Conservation (phyloP, 64 coral and sea anemone genomes). For the Dendronephthya gigantea region DNA sequence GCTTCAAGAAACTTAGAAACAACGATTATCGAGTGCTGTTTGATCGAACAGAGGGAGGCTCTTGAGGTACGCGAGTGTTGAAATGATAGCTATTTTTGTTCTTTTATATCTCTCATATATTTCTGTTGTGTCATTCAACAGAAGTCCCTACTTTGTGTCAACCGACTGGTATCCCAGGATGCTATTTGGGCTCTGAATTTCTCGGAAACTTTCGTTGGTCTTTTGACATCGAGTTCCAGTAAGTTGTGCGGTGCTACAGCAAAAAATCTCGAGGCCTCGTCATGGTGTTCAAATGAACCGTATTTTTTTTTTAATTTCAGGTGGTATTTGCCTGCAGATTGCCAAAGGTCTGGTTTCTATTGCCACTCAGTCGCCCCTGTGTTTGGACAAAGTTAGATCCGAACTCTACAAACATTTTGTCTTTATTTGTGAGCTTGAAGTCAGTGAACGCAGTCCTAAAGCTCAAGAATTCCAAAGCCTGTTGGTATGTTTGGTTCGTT, state of each 20-base stretch:
- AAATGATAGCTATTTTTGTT: background rate
- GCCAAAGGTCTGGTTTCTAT: constrained; percentile 76
- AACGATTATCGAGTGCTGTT: constrained; percentile 62
- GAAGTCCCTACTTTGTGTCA: constrained; percentile 1
- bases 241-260: background rate
- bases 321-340: constrained; percentile 49
- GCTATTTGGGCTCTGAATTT: background rate
- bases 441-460: constrained; percentile 14
- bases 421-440: constrained; percentile 13
- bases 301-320: constrained; percentile 39
- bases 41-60: constrained; percentile 48
- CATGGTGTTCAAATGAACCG: too few species aligned
- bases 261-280: too few species aligned
- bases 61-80: constrained; percentile 47
- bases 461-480: constrained; percentile 38
- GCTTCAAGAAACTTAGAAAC: constrained; percentile 51
- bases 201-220: background rate
- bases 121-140: background rate
- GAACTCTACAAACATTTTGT: constrained; percentile 35
- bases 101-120: background rate
- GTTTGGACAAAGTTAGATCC: constrained; percentile 23
- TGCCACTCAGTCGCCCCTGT: constrained; percentile 62
- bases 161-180: constrained; percentile 1
- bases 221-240: constrained; percentile 3
- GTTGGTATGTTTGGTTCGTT: constrained; percentile 13